Base-by-base conservation (phyloP, 2,888 invertebrate genomes). In the Eilema caniola region DNA sequence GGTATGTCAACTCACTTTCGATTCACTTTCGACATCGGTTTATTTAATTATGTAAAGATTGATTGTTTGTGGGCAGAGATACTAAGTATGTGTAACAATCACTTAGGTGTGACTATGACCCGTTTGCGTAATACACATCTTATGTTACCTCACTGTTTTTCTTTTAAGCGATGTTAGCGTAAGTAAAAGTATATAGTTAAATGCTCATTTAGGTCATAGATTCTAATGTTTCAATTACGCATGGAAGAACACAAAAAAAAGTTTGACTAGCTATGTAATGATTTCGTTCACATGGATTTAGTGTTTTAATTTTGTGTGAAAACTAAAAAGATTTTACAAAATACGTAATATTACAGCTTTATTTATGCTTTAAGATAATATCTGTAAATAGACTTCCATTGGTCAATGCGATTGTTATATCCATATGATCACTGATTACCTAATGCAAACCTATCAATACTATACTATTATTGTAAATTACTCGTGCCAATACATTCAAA, bases 31-130 rank as follows among this genome's bases (percentile, higher is more conserved):
- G 66, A 75, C 79, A 76, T 74, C 65, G 69, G 65, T 76, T 79
- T 76, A 79, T 82, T 85, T 81, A 83, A 85, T 83, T 85, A 86
- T 84, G 76, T 85, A 86, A 87, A 85, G 81, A 87, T 87, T 85
- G 84, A 88, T 79, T 79, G 78, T 79, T 76, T 79, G 70, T 76
- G 72, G 75, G 71, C 66, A 69, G 68, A 56, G 69, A 66, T 63
- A 24, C n/a, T 20, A 10, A n/a, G 62, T 66, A 70, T 67, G 33
- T 73, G 69, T 69, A 72, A 69, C 60, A 33, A 74, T 73, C 71
- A 62, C 69, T 80, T 70, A 56, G 59, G 28, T 76, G 71, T 79
- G 70, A 80, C 77, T 76, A 70, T 79, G 70, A 80, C 77, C 72
- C 66, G 10, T 25, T 80, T 80, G 71, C 63, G 66, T 77, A 77